Evolutionary conservation across 2,888 invertebrate species (phyloP).

Genomic region (Diarsia rubi): DNA sequence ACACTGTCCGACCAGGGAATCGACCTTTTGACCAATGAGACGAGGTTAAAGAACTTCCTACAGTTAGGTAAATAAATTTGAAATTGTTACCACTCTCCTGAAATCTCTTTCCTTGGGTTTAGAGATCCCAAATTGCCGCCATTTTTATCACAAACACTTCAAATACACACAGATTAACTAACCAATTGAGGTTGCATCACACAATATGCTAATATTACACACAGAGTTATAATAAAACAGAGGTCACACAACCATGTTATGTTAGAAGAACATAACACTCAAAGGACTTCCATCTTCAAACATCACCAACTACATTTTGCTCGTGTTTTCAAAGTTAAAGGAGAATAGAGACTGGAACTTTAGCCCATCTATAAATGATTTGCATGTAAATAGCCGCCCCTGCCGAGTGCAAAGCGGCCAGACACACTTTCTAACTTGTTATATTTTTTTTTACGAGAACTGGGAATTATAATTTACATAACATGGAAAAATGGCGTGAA

Average conservation of each 20-base stretch:
- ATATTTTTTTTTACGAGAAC: constrained; percentile 62
- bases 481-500: constrained; percentile 44
- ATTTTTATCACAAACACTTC: constrained; percentile 16
- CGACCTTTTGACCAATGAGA: too few relatives aligned
- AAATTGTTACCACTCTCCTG: constrained; percentile 28
- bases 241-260: constrained; percentile 26
- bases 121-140: neutral
- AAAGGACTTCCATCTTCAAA: constrained; percentile 69
- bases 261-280: constrained; percentile 52
- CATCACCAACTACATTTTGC: constrained; percentile 73
- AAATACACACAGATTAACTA: constrained; percentile 30
- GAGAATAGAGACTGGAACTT: constrained; percentile 68
- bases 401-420: constrained; percentile 67
- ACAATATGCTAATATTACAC: neutral
- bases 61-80: too few relatives aligned
- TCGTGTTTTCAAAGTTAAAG: constrained; percentile 59
- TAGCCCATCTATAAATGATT: constrained; percentile 76
- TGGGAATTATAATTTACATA: constrained; percentile 62
- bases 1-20: too few relatives aligned
- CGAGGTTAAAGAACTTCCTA: neutral
- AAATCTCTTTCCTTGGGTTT: neutral
- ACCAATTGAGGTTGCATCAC: neutral
- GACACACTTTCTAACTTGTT: constrained; percentile 85
- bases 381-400: constrained; percentile 84
- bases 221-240: constrained; percentile 1